Evolutionary conservation across 2,113 vertebrate species (phyloP).

Genomic region (Ondatra zibethicus): DNA sequence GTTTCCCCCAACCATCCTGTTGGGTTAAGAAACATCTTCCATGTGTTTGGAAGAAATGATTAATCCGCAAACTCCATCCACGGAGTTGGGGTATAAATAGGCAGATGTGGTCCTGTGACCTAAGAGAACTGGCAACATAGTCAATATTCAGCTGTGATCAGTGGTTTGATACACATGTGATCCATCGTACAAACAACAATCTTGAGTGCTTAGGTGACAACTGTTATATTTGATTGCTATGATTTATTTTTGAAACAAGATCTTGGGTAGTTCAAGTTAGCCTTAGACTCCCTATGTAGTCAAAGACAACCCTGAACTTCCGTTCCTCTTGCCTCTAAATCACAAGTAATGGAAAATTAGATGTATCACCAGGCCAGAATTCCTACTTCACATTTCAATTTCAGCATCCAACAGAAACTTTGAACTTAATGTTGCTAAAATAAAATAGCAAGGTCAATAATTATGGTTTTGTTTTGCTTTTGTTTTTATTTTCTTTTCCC

Average conservation of each 20-base stretch:
- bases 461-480: neutral
- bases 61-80: neutral
- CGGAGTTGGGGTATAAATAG: neutral
- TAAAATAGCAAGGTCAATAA: neutral
- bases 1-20: neutral
- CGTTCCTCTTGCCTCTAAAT: neutral
- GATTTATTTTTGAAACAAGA: neutral
- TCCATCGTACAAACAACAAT: neutral
- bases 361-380: neutral
- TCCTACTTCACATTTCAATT: neutral
- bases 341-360: neutral
- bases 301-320: neutral
- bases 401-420: neutral
- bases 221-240: no score
- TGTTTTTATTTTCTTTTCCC: neutral
- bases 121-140: neutral
- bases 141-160: neutral
- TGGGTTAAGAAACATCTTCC: neutral
- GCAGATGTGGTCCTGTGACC: neutral
- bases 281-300: neutral
- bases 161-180: neutral
- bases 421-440: slow-evolving; percentile 19
- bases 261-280: neutral
- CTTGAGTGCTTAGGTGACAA: neutral
- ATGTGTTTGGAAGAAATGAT: neutral